phyloP scores from a whole-genome alignment of 2,113 vertebrate genomes.

The Hassar affinis region DNA sequence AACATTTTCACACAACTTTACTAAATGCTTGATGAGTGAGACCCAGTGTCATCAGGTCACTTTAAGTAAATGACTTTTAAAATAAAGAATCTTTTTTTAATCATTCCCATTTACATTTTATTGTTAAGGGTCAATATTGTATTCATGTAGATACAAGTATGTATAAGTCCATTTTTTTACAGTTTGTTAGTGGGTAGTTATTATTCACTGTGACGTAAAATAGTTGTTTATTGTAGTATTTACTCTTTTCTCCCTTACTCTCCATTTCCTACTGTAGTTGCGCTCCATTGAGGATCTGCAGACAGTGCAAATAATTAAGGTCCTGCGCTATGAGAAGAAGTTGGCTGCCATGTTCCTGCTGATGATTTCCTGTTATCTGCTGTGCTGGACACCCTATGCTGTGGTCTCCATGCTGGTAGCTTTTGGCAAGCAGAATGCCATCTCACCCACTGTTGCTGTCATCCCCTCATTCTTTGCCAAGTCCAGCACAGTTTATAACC shows the following conservation, averaged over 20 bases:
- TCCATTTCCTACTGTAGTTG: conserved; percentile 70
- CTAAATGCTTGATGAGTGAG: no score
- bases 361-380: conserved; percentile 84
- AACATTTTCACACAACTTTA: neutral
- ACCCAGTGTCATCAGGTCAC: no score
- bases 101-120: no score
- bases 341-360: conserved; percentile 87
- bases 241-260: conserved; percentile 5
- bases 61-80: no score
- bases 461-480: conserved; percentile 88
- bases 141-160: neutral
- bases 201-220: neutral
- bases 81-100: no score
- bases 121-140: neutral
- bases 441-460: conserved; percentile 83
- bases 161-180: neutral
- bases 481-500: conserved; percentile 87
- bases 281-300: conserved; percentile 86
- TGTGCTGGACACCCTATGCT: conserved; percentile 88
- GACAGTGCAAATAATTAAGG: conserved; percentile 84
- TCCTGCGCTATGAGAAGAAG: conserved; percentile 88
- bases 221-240: neutral
- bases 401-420: conserved; percentile 83
- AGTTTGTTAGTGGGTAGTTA: neutral
- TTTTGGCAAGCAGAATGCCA: conserved; percentile 76